phyloP scores from a whole-genome alignment of 2,113 vertebrate species.

The Picathartes gymnocephalus region DNA sequence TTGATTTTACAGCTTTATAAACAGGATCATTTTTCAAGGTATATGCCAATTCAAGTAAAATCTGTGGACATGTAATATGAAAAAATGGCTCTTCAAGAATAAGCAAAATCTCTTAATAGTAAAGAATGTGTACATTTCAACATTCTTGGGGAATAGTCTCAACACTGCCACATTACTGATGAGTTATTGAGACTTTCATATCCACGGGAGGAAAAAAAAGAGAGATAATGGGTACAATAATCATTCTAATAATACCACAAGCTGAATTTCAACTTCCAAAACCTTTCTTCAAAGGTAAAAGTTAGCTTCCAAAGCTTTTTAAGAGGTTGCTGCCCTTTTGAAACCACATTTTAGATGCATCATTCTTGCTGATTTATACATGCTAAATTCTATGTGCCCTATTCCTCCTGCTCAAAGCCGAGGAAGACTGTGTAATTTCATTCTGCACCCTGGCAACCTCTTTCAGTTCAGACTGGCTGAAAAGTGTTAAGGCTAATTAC shows the following conservation, averaged over 20 bases:
- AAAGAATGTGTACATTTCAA: conserved; percentile 21
- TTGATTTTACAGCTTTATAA: neutral
- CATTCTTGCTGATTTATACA: conserved; percentile 70
- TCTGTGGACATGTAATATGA: neutral
- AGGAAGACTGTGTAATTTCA: conserved; percentile 32
- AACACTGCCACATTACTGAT: neutral
- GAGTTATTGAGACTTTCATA: conserved; percentile 50
- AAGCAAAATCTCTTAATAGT: neutral
- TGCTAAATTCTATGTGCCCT: conserved; percentile 43
- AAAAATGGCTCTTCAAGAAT: neutral
- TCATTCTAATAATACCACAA: conserved; percentile 20
- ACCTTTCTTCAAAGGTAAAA: conserved; percentile 49
- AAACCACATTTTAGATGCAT: conserved; percentile 60
- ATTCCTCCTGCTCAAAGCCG: conserved; percentile 20
- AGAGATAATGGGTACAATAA: conserved; percentile 28
- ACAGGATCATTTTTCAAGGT: neutral
- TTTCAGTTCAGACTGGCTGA: neutral
- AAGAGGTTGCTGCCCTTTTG: conserved; percentile 67
- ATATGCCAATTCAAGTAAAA: neutral
- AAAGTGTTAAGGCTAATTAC: neutral
- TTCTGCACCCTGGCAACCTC: conserved; percentile 9
- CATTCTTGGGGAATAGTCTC: neutral
- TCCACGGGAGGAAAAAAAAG: neutral
- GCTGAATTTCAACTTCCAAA: conserved; percentile 58
- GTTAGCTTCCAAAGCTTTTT: conserved; percentile 64